These are phyloP conservation scores for Sceloporus undulatus DNA, from an alignment of 2,113 vertebrate species.

Conservation along the genomic window DNA sequence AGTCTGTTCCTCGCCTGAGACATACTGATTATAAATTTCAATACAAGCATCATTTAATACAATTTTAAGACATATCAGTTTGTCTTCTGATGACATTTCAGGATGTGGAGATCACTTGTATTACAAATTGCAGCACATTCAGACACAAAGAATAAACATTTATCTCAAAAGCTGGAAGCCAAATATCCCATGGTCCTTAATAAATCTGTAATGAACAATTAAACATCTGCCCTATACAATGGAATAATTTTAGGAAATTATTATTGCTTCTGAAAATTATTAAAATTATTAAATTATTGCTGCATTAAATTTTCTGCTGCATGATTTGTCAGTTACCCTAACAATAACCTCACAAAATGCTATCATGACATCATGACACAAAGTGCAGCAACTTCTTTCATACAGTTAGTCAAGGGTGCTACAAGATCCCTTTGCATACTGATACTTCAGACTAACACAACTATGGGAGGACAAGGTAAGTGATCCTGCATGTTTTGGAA, in stretches of 20 bases:
- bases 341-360: slow-evolving; percentile 31
- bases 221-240: slow-evolving; percentile 34
- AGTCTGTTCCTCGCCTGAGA: background rate
- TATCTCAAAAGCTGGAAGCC: slow-evolving; percentile 56
- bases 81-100: background rate
- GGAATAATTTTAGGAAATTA: slow-evolving; percentile 44
- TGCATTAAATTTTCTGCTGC: slow-evolving; percentile 15
- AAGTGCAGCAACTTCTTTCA: background rate
- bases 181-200: slow-evolving; percentile 57
- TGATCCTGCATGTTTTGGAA: background rate
- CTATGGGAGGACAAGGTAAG: background rate
- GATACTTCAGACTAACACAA: too few relatives aligned
- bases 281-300: background rate
- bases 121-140: background rate
- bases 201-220: slow-evolving; percentile 61
- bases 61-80: slow-evolving; percentile 18
- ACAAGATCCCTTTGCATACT: too few relatives aligned
- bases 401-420: too few relatives aligned
- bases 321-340: slow-evolving; percentile 35
- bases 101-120: background rate
- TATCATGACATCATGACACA: background rate
- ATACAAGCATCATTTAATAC: slow-evolving; percentile 10
- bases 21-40: slow-evolving; percentile 31
- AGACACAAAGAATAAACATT: slow-evolving; percentile 51
- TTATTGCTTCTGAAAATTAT: slow-evolving; percentile 44